phyloP scores from a whole-genome alignment of 1,140 invertebrate genomes.

The Mamestra configurata region DNA sequence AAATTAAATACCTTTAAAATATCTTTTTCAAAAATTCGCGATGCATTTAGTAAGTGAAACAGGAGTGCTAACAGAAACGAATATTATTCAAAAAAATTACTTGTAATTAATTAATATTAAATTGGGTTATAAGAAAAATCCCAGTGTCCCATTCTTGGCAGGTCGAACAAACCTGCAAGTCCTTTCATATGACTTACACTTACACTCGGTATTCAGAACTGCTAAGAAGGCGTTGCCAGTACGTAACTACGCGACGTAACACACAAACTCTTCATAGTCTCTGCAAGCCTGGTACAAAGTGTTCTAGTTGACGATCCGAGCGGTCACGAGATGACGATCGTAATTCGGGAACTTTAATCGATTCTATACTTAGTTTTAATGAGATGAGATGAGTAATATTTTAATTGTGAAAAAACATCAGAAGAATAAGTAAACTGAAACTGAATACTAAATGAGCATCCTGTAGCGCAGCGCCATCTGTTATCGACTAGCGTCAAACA shows the following conservation, averaged over 20 bases:
- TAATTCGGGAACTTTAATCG: conserved; percentile 53
- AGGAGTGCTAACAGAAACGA: too few species aligned
- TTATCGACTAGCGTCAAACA: conserved; percentile 68
- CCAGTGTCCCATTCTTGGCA: conserved; percentile 35
- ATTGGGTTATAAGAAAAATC: conserved; percentile 39
- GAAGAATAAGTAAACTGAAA: conserved; percentile 44
- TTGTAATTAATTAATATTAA: conserved; percentile 14
- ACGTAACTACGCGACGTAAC: conserved; percentile 30
- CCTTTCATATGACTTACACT: conserved; percentile 62
- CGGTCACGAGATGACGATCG: conserved; percentile 65
- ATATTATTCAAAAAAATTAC: neutral
- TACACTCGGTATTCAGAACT: conserved; percentile 57
- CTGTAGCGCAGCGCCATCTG: conserved; percentile 75
- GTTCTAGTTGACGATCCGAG: conserved; percentile 86
- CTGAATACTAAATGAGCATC: conserved; percentile 41
- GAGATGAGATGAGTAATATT: conserved; percentile 51
- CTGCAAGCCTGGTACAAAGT: conserved; percentile 78
- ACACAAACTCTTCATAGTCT: conserved; percentile 60
- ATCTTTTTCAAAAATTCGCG: neutral
- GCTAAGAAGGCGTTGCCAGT: conserved; percentile 46
- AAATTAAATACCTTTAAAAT: conserved; percentile 4
- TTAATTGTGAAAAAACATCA: conserved; percentile 51
- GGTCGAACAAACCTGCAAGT: conserved; percentile 59
- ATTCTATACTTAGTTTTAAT: conserved; percentile 47
- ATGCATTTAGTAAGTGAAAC: neutral